phyloP scores from a whole-genome alignment of 2,113 vertebrate genomes.

The Esox niger region DNA sequence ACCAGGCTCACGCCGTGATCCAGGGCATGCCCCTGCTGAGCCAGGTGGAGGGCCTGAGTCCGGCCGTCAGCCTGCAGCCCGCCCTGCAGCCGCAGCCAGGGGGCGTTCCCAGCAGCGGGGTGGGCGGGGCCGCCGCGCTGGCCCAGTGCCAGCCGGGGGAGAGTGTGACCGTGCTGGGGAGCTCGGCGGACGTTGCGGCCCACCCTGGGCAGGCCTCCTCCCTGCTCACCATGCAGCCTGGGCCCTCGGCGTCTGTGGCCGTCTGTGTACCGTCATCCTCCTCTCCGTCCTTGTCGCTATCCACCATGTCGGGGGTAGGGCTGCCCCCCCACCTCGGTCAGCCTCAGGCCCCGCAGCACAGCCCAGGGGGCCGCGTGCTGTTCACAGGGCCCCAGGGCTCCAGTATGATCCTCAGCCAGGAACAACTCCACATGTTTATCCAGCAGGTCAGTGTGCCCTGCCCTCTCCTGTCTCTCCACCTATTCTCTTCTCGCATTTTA shows the following conservation, averaged over 20 bases:
- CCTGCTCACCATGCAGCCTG: conserved; percentile 75
- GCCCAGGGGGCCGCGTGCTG: conserved; percentile 83
- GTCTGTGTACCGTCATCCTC: conserved; percentile 61
- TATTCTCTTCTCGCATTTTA: background rate
- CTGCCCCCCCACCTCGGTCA: conserved; percentile 59
- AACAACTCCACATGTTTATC: conserved; percentile 92
- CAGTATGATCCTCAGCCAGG: conserved; percentile 84
- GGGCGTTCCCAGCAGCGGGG: conserved; percentile 59
- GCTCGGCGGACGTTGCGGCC: conserved; percentile 64
- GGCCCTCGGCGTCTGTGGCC: conserved; percentile 51
- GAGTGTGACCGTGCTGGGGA: conserved; percentile 64
- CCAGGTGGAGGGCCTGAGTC: conserved; percentile 79
- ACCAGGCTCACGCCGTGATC: conserved; percentile 79
- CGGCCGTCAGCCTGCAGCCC: conserved; percentile 77
- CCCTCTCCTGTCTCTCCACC: background rate
- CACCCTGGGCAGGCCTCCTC: conserved; percentile 65
- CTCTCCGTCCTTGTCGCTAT: conserved; percentile 67
- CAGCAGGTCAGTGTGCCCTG: conserved; percentile 81
- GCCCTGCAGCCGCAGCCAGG: conserved; percentile 68
- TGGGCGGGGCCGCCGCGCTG: conserved; percentile 57
- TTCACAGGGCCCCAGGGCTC: conserved; percentile 76
- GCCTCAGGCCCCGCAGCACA: conserved; percentile 80
- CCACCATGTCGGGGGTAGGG: conserved; percentile 67
- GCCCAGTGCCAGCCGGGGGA: conserved; percentile 68
- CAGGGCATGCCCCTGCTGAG: conserved; percentile 86